Evolutionary conservation across 1,140 invertebrate genomes (phyloP), one percentile per base, ranked within the genome.

Genomic region (Chionoecetes opilio): DNA sequence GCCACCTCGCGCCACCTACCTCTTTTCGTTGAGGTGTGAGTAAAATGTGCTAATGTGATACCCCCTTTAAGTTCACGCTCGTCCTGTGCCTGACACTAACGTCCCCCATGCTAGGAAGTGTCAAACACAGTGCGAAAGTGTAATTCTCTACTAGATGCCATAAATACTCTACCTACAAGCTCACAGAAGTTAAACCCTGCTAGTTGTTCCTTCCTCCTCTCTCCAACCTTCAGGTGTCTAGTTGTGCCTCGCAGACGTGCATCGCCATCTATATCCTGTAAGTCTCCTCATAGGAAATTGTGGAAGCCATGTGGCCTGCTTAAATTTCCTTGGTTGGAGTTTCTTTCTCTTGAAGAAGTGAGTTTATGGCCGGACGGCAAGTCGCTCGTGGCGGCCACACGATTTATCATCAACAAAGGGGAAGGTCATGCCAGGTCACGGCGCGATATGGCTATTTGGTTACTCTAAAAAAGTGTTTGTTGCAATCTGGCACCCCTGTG

Each of bases 261-360:
- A 53, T 53, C 46, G n/a, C n/a, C 63, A 26, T 75, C 63, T 75
- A 26, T 75, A 1, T 26, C 21, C 63, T 26, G 21, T 75, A 75
- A 75, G n/a, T 26, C 63, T 75, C 63, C 63, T 75, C 63, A 75
- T 75, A 53, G 63, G 63, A 75, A 75, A 75, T 75, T 75, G n/a
- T n/a, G 63, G n/a, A 75, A 75, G 21, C 21, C 63, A 75, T n/a
- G 63, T 75, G 63, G n/a, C 21, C 63, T 75, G 63, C 63, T 75
- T 75, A 75, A 75, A 75, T 75, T 75, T 75, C 63, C 63, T 75
- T 75, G n/a, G 63, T 75, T 75, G 63, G 63, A 26, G 21, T 75
- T 26, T 75, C 63, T 75, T 75, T 75, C 63, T 75, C 63, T n/a
- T 75, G 63, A 75, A 75, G 63, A 26, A 26, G 63, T 0, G 63